phyloP scores from a whole-genome alignment of 2,888 invertebrate species.

The Busseola fusca region DNA sequence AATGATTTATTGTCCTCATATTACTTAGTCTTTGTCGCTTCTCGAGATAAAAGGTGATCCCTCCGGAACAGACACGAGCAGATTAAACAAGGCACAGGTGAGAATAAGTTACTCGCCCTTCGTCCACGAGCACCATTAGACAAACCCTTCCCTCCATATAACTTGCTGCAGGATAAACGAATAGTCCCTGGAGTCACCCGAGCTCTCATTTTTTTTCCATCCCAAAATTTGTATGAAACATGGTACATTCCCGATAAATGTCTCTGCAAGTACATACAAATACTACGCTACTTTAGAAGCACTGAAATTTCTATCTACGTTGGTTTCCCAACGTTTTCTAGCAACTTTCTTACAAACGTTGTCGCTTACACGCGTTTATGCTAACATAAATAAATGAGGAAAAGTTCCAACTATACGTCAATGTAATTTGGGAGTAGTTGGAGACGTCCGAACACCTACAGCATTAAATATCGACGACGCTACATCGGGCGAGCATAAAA shows the following conservation, averaged over 20 bases:
- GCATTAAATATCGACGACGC: constrained; percentile 66
- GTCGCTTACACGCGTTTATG: too few relatives aligned
- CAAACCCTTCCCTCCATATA: constrained; percentile 49
- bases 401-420: constrained; percentile 52
- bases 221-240: not conserved
- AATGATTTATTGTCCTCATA: constrained; percentile 41
- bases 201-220: constrained; percentile 15
- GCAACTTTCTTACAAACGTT: constrained; percentile 46
- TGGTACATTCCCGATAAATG: not conserved
- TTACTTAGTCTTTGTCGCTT: constrained; percentile 31
- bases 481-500: constrained; percentile 64
- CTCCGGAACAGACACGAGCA: constrained; percentile 44
- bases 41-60: constrained; percentile 29
- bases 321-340: constrained; percentile 26
- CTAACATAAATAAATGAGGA: constrained; percentile 54
- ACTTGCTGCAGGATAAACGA: constrained; percentile 49
- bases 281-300: constrained; percentile 14
- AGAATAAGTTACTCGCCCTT: constrained; percentile 51
- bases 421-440: constrained; percentile 58
- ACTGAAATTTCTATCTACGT: constrained; percentile 13
- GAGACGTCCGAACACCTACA: constrained; percentile 61
- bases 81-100: constrained; percentile 60
- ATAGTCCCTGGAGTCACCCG: constrained; percentile 43
- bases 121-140: constrained; percentile 48
- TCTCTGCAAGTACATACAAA: constrained; percentile 8